phyloP scores from a whole-genome alignment of 2,888 invertebrate species.

The Ophion ellenae region DNA sequence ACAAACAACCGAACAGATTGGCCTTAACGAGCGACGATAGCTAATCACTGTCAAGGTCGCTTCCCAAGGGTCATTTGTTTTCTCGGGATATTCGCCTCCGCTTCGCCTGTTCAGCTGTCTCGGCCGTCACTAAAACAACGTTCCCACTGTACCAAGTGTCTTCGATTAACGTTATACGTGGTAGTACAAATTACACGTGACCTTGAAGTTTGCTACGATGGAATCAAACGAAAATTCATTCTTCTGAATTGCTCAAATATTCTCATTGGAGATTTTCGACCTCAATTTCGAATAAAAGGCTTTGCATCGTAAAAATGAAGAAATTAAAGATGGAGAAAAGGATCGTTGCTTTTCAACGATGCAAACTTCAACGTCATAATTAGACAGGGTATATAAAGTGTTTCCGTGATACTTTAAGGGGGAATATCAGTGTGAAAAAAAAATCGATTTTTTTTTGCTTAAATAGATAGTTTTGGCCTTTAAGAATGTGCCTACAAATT shows the following conservation, averaged over 20 bases:
- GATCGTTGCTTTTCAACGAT: too few relatives aligned
- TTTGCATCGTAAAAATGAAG: too few relatives aligned
- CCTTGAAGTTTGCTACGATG: not conserved
- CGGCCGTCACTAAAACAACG: slow-evolving; percentile 83
- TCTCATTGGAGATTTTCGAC: too few relatives aligned
- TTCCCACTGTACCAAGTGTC: slow-evolving; percentile 83
- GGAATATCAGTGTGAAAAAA: too few relatives aligned
- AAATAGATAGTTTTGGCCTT: too few relatives aligned
- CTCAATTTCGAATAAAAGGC: too few relatives aligned
- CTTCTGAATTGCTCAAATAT: too few relatives aligned
- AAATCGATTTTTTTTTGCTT: too few relatives aligned
- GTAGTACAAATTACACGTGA: slow-evolving; percentile 32
- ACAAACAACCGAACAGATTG: slow-evolving; percentile 77
- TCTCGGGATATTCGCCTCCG: slow-evolving; percentile 89
- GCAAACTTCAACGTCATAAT: too few relatives aligned
- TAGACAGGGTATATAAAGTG: not conserved
- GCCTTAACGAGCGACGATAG: slow-evolving; percentile 83
- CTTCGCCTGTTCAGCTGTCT: slow-evolving; percentile 83
- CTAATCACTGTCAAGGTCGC: slow-evolving; percentile 84
- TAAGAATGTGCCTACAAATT: too few relatives aligned
- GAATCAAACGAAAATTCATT: too few relatives aligned
- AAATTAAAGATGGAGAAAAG: too few relatives aligned
- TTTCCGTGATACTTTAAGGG: not conserved
- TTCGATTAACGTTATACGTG: slow-evolving; percentile 70
- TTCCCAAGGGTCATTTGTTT: slow-evolving; percentile 89